Evolutionary conservation across 2,797 vertebrate genomes (phyloP).

Genomic region (Hybognathus amarus): DNA sequence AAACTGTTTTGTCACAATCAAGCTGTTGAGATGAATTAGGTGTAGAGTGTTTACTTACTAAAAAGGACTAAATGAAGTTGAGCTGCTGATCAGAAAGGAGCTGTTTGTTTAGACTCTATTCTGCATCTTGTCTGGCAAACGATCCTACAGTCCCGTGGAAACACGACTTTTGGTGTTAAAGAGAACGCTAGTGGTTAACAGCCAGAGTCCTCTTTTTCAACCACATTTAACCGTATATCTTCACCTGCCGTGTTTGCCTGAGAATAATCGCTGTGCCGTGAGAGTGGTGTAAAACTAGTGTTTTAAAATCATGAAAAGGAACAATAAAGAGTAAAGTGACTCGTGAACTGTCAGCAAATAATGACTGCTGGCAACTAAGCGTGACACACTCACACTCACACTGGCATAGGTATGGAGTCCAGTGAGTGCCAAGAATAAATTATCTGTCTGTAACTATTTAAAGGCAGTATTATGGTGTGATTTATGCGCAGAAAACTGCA

Average conservation of each 20-base stretch:
- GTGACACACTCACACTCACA: constrained; percentile 55
- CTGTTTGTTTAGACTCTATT: constrained; percentile 11
- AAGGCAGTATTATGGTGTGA: constrained; percentile 74
- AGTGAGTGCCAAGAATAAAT: constrained; percentile 77
- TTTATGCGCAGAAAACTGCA: constrained; percentile 72
- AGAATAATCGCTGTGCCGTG: constrained; percentile 46
- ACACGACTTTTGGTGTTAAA: constrained; percentile 9
- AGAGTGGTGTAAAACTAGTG: constrained; percentile 49
- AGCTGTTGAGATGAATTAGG: constrained; percentile 43
- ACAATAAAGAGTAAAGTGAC: constrained; percentile 65
- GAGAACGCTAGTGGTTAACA: constrained; percentile 3
- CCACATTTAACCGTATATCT: constrained; percentile 29
- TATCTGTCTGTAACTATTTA: constrained; percentile 81
- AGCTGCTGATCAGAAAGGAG: constrained; percentile 22
- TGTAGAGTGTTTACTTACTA: constrained; percentile 43
- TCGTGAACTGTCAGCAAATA: constrained; percentile 73
- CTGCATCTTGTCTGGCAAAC: not conserved
- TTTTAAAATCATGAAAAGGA: constrained; percentile 63
- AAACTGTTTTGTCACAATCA: constrained; percentile 53
- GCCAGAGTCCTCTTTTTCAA: constrained; percentile 21
- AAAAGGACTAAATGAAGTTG: constrained; percentile 30
- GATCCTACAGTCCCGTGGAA: not conserved
- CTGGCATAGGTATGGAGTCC: constrained; percentile 58
- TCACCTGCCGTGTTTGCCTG: constrained; percentile 42
- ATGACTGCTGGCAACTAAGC: constrained; percentile 70